A percentile compares a stretch with the other conserved stretches of the same genome.
phyloP scores from a whole-genome alignment of 1,140 invertebrate genomes.

The Bombus difficillimus region DNA sequence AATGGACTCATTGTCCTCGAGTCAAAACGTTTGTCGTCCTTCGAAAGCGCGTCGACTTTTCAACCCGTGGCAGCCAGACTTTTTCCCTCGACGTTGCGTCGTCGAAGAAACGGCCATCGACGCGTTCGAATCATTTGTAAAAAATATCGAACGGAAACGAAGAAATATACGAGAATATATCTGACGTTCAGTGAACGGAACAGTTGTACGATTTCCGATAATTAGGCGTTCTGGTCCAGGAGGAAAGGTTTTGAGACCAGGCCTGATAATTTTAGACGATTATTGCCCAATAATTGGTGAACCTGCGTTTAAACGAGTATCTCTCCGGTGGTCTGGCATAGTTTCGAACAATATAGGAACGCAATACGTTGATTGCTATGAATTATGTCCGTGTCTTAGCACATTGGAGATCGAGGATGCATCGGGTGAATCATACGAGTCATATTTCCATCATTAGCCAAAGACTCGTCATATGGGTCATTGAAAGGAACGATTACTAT shows the following conservation, averaged over 20 bases:
- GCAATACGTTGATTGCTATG: no score
- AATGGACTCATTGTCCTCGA: slow-evolving; percentile 68
- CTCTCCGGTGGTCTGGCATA: not conserved
- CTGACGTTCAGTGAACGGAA: not conserved
- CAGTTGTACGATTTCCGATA: slow-evolving; percentile 7
- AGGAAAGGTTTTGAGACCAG: not conserved
- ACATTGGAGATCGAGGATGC: not conserved
- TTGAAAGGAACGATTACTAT: not conserved
- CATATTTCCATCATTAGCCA: not conserved
- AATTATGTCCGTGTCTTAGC: not conserved
- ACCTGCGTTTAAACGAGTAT: no score
- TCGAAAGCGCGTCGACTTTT: slow-evolving; percentile 24
- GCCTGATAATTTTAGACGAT: not conserved
- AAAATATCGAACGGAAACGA: not conserved
- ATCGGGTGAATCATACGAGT: not conserved
- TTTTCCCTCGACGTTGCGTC: not conserved
- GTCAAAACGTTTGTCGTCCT: slow-evolving; percentile 68
- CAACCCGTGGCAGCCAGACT: not conserved
- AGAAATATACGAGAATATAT: not conserved
- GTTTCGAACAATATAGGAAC: not conserved
- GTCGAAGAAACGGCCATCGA: not conserved
- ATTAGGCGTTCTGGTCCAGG: not conserved
- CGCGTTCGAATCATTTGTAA: no score
- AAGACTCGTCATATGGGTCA: not conserved
- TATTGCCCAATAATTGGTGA: not conserved